phyloP scores from a whole-genome alignment of 1,140 invertebrate species.

The Sycophaga agraensis region DNA sequence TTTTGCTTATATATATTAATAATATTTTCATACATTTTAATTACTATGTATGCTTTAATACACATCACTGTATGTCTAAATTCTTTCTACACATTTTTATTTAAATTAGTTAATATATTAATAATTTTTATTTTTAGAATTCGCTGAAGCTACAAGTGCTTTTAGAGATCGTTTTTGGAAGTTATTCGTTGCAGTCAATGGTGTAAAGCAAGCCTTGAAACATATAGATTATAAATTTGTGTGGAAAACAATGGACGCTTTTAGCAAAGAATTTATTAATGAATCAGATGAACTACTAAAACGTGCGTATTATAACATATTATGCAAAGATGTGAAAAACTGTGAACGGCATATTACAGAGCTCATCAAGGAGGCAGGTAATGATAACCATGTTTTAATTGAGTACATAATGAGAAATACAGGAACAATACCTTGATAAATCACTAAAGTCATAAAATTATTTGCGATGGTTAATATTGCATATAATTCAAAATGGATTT shows the following conservation, averaged over 20 bases:
- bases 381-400: slow-evolving; percentile 21
- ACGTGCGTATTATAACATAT: slow-evolving; percentile 35
- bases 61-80: too few relatives aligned
- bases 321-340: slow-evolving; percentile 34
- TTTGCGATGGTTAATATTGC: too few relatives aligned
- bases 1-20: too few relatives aligned
- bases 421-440: too few relatives aligned
- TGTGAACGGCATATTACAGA: slow-evolving; percentile 32
- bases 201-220: slow-evolving; percentile 32
- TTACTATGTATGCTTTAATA: too few relatives aligned
- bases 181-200: slow-evolving; percentile 32
- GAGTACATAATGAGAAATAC: not conserved
- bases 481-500: too few relatives aligned
- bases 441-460: too few relatives aligned
- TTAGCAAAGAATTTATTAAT: slow-evolving; percentile 13
- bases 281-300: slow-evolving; percentile 17
- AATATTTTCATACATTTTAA: too few relatives aligned
- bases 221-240: slow-evolving; percentile 38
- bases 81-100: too few relatives aligned
- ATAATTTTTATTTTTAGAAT: slow-evolving; percentile 6
- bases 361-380: slow-evolving; percentile 41
- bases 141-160: not conserved
- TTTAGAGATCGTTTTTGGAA: slow-evolving; percentile 33
- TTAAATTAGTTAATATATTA: not conserved
- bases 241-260: slow-evolving; percentile 32